Evolutionary conservation across 2,797 vertebrate genomes (phyloP), one percentile per base, ranked within the genome.

Genomic region (Coendou prehensilis): DNA sequence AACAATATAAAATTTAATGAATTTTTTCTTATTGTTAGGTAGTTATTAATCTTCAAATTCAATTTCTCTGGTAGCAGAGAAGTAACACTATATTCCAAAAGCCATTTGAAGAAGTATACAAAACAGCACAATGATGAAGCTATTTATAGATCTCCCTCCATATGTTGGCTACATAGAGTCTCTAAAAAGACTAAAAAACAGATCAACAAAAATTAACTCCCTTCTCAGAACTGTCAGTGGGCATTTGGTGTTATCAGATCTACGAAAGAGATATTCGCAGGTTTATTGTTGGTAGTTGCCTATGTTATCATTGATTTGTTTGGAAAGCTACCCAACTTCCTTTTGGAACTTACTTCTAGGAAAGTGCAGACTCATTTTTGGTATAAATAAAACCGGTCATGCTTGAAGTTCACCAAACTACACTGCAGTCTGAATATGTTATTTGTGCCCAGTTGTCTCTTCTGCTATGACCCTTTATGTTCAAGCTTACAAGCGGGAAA

Each of bases 401-500:
- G 59, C 23, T 89, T 89, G 54, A 33, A 84, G 28, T 54, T 37
- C 37, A 89, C 63, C 41, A 88, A 67, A 85, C 71, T 26, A 20
- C 6, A 61, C 18, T 91, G 56, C 20, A 67, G 47, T 86, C 23
- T 71, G 64, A 30, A 37, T 64, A 67, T 61, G 28, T 47, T 79
- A 37, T 15, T 41, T 56, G n/a, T 57, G n/a, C 63, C n/a, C 45
- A 22, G 0, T 56, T 52, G n/a, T 11, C 22, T 14, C 18, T 92
- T 80, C n/a, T n/a, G 22, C 59, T 26, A 45, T 64, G 57, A 85
- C 47, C 88, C 18, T 85, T 63, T 86, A 45, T 92, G 59, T 76
- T 95, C 88, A 76, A 28, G 63, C 85, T 95, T 50, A 92, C 76
- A 93, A 67, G 63, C 47, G 52, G 47, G 61, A 71, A 88, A 90